Conservation (phyloP, 2,797 vertebrate species). For the Podargus strigoides region DNA sequence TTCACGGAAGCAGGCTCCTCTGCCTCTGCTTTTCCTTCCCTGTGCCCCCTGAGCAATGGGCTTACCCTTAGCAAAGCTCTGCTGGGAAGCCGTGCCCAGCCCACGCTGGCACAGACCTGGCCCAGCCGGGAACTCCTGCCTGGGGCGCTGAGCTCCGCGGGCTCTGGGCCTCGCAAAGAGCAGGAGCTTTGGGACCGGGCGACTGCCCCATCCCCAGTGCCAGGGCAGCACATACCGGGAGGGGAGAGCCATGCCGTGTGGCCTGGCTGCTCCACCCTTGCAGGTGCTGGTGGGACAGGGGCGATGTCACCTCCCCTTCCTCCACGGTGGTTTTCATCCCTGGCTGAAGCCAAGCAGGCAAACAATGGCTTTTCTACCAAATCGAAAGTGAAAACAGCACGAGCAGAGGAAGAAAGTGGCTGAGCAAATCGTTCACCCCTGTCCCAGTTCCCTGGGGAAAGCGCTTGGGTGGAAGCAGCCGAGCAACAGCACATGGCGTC, state of each 20-base stretch:
- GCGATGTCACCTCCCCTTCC: neutral
- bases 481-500: no score
- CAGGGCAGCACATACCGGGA: neutral
- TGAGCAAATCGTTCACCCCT: neutral
- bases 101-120: neutral
- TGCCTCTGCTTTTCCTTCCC: neutral
- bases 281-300: neutral
- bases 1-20: neutral
- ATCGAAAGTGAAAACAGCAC: neutral
- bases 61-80: neutral
- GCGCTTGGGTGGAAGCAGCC: neutral
- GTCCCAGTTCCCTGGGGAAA: neutral
- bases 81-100: neutral
- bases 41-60: accelerated
- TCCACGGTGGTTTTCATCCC: neutral
- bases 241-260: no score
- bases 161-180: neutral
- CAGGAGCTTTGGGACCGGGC: neutral
- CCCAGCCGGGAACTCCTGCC: neutral
- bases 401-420: neutral
- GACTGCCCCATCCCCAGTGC: no score
- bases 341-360: neutral
- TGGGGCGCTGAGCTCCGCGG: no score
- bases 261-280: no score
- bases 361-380: neutral